Percentiles rank a stretch among this genome's conserved stretches.
These are phyloP conservation scores for Isoperla grammatica DNA, from an alignment of 2,888 invertebrate genomes.

Conservation along the genomic window DNA sequence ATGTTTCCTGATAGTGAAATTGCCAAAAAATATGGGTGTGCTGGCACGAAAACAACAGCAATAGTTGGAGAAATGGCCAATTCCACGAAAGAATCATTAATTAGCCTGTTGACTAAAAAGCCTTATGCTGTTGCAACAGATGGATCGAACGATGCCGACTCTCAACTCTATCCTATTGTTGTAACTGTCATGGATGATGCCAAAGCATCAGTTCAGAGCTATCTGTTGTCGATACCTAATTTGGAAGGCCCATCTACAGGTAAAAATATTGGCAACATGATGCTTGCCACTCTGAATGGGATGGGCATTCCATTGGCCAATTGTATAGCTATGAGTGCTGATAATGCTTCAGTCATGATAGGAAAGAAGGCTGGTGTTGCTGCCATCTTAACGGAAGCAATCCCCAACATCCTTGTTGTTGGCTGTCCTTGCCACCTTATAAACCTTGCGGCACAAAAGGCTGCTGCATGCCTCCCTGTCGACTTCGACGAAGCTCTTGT, in stretches of 20 bases:
- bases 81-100: background rate
- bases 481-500: no score
- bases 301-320: no score
- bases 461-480: no score
- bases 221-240: background rate
- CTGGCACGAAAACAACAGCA: background rate
- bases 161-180: background rate
- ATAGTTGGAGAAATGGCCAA: background rate
- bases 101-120: background rate
- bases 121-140: background rate
- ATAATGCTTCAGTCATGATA: no score
- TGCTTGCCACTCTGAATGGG: no score
- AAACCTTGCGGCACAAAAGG: no score
- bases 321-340: no score
- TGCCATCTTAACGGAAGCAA: no score
- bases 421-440: no score
- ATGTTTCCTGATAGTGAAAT: constrained; percentile 7
- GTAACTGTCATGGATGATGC: background rate
- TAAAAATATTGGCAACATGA: background rate
- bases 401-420: no score
- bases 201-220: background rate
- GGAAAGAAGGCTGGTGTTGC: no score
- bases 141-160: background rate
- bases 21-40: constrained; percentile 7
- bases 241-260: background rate